phyloP scores from a whole-genome alignment of 2,888 invertebrate genomes.

The Isotomurus palustris region DNA sequence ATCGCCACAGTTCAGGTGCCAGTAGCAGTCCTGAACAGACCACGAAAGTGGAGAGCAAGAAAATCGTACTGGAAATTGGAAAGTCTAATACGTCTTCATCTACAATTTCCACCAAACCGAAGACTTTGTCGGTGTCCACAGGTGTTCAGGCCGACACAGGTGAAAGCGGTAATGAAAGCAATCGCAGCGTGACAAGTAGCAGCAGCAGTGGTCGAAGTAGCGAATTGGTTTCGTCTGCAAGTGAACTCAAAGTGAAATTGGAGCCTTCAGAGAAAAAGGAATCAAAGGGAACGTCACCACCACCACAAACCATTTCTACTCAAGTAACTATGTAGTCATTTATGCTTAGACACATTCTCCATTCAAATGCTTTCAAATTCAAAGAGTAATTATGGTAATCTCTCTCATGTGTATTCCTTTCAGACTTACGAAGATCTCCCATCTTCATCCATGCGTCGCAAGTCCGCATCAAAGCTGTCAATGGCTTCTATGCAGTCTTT shows the following conservation, averaged over 20 bases:
- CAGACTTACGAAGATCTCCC: conserved; percentile 44
- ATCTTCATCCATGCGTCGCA: conserved; percentile 14
- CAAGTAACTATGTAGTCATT: conserved; percentile 61
- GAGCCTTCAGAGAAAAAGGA: conserved; percentile 43
- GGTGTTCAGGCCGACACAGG: not conserved
- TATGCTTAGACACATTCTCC: not conserved
- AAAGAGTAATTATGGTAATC: not conserved
- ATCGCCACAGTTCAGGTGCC: no score
- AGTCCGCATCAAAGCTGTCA: conserved; percentile 35
- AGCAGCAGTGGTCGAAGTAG: conserved; percentile 18
- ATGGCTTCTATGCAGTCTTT: conserved; percentile 20
- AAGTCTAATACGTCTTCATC: no score
- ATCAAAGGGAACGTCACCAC: conserved; percentile 77
- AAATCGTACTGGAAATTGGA: no score
- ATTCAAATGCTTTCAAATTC: not conserved
- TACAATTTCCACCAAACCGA: no score
- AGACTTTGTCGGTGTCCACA: not conserved
- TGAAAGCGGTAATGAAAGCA: conserved; percentile 10
- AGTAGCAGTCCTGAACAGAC: no score
- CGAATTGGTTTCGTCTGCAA: conserved; percentile 3
- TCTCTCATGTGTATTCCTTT: not conserved
- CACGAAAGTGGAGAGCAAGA: no score
- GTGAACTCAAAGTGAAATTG: not conserved
- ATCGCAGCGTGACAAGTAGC: not conserved
- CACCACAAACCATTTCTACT: conserved; percentile 80